Conservation (phyloP, 2,797 vertebrate genomes). For the Botia almorhae region DNA sequence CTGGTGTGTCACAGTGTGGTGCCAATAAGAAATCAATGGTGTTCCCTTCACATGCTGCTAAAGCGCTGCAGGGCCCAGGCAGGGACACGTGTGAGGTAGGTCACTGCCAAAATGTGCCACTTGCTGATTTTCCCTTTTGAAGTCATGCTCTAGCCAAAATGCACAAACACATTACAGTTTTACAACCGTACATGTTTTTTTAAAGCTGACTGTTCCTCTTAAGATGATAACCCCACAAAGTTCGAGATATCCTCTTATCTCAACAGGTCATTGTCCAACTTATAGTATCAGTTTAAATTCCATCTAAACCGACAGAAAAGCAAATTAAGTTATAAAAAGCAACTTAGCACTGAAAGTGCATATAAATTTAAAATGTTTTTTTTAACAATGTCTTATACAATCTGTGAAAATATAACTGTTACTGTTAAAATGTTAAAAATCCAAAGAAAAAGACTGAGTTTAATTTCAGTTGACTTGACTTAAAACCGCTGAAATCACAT, state of each 20-base stretch:
- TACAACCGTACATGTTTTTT: neutral
- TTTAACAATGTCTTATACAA: neutral
- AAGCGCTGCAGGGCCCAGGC: slow-evolving; percentile 6
- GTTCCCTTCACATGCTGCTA: slow-evolving; percentile 39
- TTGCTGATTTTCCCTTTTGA: slow-evolving; percentile 32
- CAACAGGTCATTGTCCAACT: neutral
- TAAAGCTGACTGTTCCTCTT: neutral
- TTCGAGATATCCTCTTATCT: slow-evolving; percentile 6
- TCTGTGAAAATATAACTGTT: neutral
- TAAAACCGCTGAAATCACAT: neutral
- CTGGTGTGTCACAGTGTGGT: slow-evolving; percentile 42
- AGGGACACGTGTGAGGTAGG: slow-evolving; percentile 24
- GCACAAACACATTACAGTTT: slow-evolving; percentile 1
- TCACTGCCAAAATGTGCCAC: slow-evolving; percentile 37
- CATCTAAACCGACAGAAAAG: neutral
- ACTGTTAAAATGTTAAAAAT: neutral
- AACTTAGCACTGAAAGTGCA: neutral
- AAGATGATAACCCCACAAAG: slow-evolving; percentile 3
- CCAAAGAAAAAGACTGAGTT: neutral
- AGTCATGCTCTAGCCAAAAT: slow-evolving; percentile 24
- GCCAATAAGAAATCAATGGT: slow-evolving; percentile 53
- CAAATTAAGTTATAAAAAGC: neutral
- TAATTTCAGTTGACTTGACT: neutral
- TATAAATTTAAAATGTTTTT: neutral
- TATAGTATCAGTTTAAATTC: neutral